Percentiles rank a stretch among this genome's conserved stretches.
Conservation (phyloP, 2,797 vertebrate genomes). For the Sebastes minor region DNA sequence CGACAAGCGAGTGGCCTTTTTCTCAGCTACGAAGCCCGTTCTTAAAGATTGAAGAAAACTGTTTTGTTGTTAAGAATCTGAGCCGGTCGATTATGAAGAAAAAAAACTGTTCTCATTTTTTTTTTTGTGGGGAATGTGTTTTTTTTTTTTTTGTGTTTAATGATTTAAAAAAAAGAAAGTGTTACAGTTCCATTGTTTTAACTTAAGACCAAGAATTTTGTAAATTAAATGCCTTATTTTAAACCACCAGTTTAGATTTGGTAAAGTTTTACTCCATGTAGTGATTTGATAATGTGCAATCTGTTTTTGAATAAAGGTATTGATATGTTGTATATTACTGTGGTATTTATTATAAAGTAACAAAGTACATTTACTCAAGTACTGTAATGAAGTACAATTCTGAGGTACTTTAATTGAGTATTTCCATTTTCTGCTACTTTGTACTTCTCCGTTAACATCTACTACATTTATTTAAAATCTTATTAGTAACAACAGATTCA, state of each 20-base stretch:
- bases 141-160: background rate
- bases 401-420: background rate
- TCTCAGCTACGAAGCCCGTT: slow-evolving; percentile 62
- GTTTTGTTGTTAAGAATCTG: slow-evolving; percentile 5
- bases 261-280: slow-evolving; percentile 42
- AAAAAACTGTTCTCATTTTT: background rate
- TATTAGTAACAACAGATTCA: too few species aligned
- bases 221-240: slow-evolving; percentile 56
- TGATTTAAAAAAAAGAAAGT: slow-evolving; percentile 11
- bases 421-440: background rate
- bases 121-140: background rate
- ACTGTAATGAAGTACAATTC: background rate
- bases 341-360: background rate
- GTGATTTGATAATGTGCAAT: slow-evolving; percentile 21
- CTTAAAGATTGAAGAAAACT: slow-evolving; percentile 7
- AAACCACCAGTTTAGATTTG: background rate
- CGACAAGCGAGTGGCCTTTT: slow-evolving; percentile 88
- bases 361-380: too few species aligned
- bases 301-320: slow-evolving; percentile 64
- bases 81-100: background rate
- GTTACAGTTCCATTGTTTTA: slow-evolving; percentile 50
- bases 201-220: slow-evolving; percentile 25
- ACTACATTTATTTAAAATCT: background rate
- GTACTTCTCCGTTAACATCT: background rate
- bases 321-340: slow-evolving; percentile 6